phyloP scores from a whole-genome alignment of 2,888 invertebrate genomes.

The Caenorhabditis angaria region DNA sequence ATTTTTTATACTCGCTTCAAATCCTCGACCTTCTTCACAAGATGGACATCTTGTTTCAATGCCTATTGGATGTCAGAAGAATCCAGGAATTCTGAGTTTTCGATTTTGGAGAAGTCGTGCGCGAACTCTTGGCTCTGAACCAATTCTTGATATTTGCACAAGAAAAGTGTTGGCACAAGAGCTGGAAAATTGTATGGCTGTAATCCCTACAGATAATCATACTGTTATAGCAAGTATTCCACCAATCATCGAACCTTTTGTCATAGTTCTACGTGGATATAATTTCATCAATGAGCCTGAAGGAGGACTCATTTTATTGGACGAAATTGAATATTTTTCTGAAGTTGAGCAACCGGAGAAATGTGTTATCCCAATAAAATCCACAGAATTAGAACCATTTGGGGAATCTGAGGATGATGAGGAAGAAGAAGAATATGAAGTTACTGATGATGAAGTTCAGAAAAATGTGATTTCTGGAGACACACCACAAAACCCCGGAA shows the following conservation, averaged over 20 bases:
- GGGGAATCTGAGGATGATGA: not conserved
- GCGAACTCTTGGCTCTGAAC: constrained; percentile 49
- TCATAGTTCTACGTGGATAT: constrained; percentile 58
- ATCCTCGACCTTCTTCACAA: constrained; percentile 49
- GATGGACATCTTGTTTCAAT: constrained; percentile 54
- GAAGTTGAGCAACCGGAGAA: constrained; percentile 55
- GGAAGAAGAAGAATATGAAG: constrained; percentile 3
- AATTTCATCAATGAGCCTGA: constrained; percentile 62
- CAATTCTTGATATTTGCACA: constrained; percentile 58
- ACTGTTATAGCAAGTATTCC: constrained; percentile 59
- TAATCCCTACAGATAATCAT: constrained; percentile 53
- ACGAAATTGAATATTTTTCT: constrained; percentile 58
- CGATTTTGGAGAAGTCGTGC: constrained; percentile 58
- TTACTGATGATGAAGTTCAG: constrained; percentile 1
- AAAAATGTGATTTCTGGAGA: constrained; percentile 21
- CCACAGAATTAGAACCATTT: constrained; percentile 34
- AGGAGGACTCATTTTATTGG: constrained; percentile 58
- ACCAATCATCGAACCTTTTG: constrained; percentile 57
- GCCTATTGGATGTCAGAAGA: constrained; percentile 62
- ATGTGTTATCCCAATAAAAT: constrained; percentile 44
- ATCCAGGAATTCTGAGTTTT: constrained; percentile 55
- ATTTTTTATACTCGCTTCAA: constrained; percentile 58
- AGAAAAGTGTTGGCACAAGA: constrained; percentile 45
- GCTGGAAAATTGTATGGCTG: constrained; percentile 57
- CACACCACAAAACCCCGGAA: constrained; percentile 7